Evolutionary conservation across 2,113 vertebrate species (phyloP).

Genomic region (Paramisgurnus dabryanus): DNA sequence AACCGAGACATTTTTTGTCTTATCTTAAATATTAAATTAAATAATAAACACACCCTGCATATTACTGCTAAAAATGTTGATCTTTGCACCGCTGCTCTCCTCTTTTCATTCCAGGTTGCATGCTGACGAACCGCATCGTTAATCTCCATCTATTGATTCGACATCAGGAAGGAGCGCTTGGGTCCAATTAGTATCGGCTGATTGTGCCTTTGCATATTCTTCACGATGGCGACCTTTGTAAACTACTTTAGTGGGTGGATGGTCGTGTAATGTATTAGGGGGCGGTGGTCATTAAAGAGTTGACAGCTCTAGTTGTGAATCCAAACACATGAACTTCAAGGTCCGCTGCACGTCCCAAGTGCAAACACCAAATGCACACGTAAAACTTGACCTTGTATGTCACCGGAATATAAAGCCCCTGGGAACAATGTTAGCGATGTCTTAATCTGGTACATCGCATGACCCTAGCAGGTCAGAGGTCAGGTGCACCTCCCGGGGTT

Average conservation of each 20-base stretch:
- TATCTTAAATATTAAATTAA: not conserved
- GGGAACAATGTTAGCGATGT: constrained; percentile 9
- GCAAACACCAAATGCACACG: not conserved
- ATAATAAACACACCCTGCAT: not conserved
- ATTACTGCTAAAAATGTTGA: constrained; percentile 8
- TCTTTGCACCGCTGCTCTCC: not conserved
- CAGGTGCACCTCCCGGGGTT: not conserved
- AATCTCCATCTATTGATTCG: constrained; percentile 39
- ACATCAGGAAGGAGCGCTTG: constrained; percentile 12
- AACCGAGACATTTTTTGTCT: not conserved
- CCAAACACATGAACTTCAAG: not conserved
- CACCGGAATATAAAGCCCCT: constrained; percentile 4
- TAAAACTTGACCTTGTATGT: constrained; percentile 14
- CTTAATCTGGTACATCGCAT: constrained; percentile 22
- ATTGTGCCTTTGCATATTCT: constrained; percentile 15
- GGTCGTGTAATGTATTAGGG: not conserved
- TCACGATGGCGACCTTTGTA: not conserved
- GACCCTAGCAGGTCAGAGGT: constrained; percentile 28
- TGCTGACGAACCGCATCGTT: constrained; percentile 19
- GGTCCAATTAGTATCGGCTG: constrained; percentile 40
- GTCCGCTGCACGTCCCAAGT: not conserved
- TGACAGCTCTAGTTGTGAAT: not conserved
- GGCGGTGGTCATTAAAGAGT: not conserved
- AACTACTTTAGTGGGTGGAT: not conserved
- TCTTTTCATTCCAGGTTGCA: constrained; percentile 13